phyloP scores from a whole-genome alignment of 2,797 vertebrate species.

The Eurystomus glaucurus region DNA sequence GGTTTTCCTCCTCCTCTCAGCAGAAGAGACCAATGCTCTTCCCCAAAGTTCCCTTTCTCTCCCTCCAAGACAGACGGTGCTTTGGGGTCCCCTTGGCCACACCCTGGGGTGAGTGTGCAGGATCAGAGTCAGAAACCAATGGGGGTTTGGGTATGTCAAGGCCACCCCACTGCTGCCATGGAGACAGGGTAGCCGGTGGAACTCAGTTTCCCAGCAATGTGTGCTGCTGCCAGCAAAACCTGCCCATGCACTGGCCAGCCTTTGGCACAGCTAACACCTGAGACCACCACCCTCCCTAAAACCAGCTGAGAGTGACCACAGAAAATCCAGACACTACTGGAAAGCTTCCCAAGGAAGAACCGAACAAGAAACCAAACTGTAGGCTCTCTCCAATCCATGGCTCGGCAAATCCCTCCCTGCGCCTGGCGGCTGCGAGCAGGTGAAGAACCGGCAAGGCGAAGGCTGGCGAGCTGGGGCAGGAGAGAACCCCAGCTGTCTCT shows the following conservation, averaged over 20 bases:
- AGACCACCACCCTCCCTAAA: rapidly evolving
- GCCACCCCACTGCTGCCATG: not conserved
- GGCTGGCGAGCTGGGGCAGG: conserved; percentile 44
- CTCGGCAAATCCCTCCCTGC: not conserved
- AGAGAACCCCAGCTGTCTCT: conserved; percentile 68
- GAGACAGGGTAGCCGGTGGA: not conserved
- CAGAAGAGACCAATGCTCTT: not conserved
- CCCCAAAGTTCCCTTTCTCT: not conserved
- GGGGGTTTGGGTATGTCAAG: rapidly evolving
- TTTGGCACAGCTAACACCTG: not conserved
- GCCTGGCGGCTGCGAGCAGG: not conserved
- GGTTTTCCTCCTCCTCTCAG: not conserved
- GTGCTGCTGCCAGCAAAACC: rapidly evolving
- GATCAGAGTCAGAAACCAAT: not conserved
- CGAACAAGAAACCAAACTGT: not conserved
- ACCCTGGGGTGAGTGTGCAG: rapidly evolving
- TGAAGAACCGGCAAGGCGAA: not conserved
- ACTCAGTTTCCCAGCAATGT: rapidly evolving
- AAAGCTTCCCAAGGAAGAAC: not conserved
- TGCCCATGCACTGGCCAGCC: rapidly evolving
- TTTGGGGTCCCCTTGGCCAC: rapidly evolving
- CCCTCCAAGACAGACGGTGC: not conserved
- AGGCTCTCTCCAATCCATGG: not conserved
- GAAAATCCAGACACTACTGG: not conserved
- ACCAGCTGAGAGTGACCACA: not conserved